Evolutionary conservation across 2,888 invertebrate species (phyloP), one percentile per base, ranked within the genome.

Genomic region (Ectemnius cavifrons): DNA sequence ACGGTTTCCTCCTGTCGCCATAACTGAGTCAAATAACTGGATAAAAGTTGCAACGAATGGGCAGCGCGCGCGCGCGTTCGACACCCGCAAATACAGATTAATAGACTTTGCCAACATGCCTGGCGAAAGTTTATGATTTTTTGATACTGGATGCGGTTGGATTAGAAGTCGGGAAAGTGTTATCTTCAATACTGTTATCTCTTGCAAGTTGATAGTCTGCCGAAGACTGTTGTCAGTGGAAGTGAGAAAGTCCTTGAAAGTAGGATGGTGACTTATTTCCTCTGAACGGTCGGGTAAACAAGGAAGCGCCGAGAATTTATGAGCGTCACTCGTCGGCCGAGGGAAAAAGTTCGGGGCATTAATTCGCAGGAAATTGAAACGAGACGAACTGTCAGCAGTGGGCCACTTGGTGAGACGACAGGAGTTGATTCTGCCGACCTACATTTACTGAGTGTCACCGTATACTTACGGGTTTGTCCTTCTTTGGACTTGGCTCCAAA

Each of bases 241-340:
- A 61, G 59, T 45, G 68, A 20, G 18, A 13, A 14, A n/a, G 47
- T 23, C n/a, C 56, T 60, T 47, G 56, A 64, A 45, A 57, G 63
- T 60, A 20, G 49, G 63, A 66, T 77, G 71, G 18, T 64, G 68
- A 77, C 64, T 73, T 79, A 71, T 79, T 79, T 67, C 62, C 63
- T 27, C 63, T 67, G 57, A 60, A 73, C 16, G 63, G 52, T 5
- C 62, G 46, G 64, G 67, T 65, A 77, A 77, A 70, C 58, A 67
- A 65, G 16, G 37, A 2, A 11, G 20, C n/a, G 8, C 2, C 27
- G 16, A 46, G 58, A 65, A 73, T 71, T 75, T 73, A 67, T 61
- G 67, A 62, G 64, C 58, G 73, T 78, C 71, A 76, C 71, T 64
- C 20, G 49, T 2, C 18, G 13, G 11, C 4, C 14, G 56, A 16